Percentiles rank a stretch among this genome's conserved stretches.
Evolutionary conservation across 2,797 vertebrate species (phyloP).

Genomic region (Tragelaphus eurycerus): DNA sequence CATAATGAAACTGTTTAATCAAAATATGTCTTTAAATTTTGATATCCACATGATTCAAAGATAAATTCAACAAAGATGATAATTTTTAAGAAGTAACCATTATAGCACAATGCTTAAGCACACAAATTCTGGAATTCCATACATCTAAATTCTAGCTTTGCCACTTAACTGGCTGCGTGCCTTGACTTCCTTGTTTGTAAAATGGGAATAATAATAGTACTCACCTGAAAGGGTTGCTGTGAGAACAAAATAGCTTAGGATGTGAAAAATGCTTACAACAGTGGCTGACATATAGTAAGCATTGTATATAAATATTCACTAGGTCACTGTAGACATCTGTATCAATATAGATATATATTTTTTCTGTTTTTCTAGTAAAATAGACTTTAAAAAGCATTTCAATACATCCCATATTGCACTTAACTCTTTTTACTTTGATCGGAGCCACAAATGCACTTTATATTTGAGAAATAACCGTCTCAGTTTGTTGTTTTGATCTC

Average conservation of each 20-base stretch:
- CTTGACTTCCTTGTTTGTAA: background rate
- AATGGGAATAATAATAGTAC: background rate
- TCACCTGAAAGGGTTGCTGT: background rate
- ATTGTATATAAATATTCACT: background rate
- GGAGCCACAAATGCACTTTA: constrained; percentile 63
- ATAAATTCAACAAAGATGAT: background rate
- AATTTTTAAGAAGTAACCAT: background rate
- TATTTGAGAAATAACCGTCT: constrained; percentile 68
- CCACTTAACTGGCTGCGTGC: background rate
- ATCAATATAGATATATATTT: background rate
- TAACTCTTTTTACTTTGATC: constrained; percentile 70
- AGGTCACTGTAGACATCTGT: background rate
- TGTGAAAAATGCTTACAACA: background rate
- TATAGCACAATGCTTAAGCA: background rate
- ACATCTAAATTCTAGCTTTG: background rate
- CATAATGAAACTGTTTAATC: background rate
- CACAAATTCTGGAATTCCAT: background rate
- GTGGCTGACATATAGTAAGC: background rate
- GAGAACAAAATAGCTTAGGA: background rate
- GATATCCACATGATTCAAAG: background rate
- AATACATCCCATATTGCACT: constrained; percentile 59
- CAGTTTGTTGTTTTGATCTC: constrained; percentile 68
- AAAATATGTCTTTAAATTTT: constrained; percentile 28
- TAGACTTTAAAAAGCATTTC: constrained; percentile 56
- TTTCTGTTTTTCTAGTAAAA: constrained; percentile 46